Percentiles rank a stretch among this genome's conserved stretches.
These are phyloP conservation scores for Eretmocerus hayati DNA, from an alignment of 2,888 invertebrate genomes.

Conservation along the genomic window DNA sequence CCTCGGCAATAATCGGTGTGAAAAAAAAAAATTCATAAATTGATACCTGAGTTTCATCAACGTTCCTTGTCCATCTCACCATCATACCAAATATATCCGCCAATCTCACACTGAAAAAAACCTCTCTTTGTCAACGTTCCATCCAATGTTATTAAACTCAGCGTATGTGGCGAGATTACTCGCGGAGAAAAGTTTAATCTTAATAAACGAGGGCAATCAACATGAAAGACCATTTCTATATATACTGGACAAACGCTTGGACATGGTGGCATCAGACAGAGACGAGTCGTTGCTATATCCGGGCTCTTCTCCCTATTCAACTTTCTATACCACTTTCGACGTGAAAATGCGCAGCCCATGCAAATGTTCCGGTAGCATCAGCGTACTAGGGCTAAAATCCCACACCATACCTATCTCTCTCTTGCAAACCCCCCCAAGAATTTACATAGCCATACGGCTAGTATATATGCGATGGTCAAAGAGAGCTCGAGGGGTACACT, in stretches of 20 bases:
- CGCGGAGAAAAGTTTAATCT: constrained; percentile 45
- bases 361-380: constrained; percentile 37
- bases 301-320: too few relatives aligned
- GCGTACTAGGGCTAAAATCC: too few relatives aligned
- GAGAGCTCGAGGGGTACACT: constrained; percentile 5
- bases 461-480: constrained; percentile 4
- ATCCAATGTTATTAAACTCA: constrained; percentile 17
- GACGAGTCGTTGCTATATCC: background rate
- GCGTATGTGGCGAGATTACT: constrained; percentile 32
- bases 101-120: too few relatives aligned
- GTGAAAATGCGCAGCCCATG: constrained; percentile 36
- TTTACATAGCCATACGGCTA: constrained; percentile 39
- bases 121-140: too few relatives aligned
- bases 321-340: too few relatives aligned
- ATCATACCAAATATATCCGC: too few relatives aligned
- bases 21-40: too few relatives aligned
- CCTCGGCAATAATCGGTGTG: too few relatives aligned
- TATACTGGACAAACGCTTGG: constrained; percentile 2
- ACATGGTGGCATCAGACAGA: background rate
- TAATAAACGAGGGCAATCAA: constrained; percentile 47
- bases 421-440: constrained; percentile 32
- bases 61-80: too few relatives aligned
- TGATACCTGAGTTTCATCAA: too few relatives aligned
- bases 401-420: too few relatives aligned
- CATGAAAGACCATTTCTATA: constrained; percentile 18